Base-by-base conservation (phyloP, 2,888 invertebrate species). In the Lymantria dispar region DNA sequence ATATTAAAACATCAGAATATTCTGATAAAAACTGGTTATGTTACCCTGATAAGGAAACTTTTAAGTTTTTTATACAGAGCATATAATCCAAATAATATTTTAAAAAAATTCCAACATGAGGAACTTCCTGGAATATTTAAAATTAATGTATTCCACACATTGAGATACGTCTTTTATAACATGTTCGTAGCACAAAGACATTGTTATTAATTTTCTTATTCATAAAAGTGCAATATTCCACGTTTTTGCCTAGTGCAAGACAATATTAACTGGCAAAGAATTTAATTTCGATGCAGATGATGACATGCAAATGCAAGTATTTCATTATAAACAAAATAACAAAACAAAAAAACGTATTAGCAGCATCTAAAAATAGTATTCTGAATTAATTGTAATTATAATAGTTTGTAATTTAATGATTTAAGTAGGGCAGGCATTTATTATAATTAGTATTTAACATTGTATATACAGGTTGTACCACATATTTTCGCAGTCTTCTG, bases 1-100 rank as follows among this genome's bases (percentile, higher is more conserved):
- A 13, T 48, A 58, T 58, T 31, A 53, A 55, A 48, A 44, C 0
- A 8, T 58, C 56, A 43, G 54, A 61, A 45, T 58, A 43, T 52
- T 36, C 29, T 10, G 46, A 48, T 30, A 61, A 58, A 40, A 47
- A 51, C n/a, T 56, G 54, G 53, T 48, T 54, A 48, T 56, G 52
- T 45, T 58, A 58, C 54, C 58, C 58, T 31, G 48, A 49, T 14
- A 55, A 48, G 38, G 48, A 45, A 13, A 14, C 54, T 8, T 55
- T 56, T 51, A 55, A 60, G 42, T 52, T 53, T 43, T 53, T 61
- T 52, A 56, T 41, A 43, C 57, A 1, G 53, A 52, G 55, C 13
- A 56, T 36, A 30, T 55, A 7, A 45, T 42, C n/a, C 31, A 33
- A 10, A 30, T 46, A 22, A 42, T 46, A n/a, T 46, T 46, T 31